A percentile compares a stretch with the other conserved stretches of the same genome.
phyloP scores from a whole-genome alignment of 2,888 invertebrate genomes.

The Himalopsyche japonica region DNA sequence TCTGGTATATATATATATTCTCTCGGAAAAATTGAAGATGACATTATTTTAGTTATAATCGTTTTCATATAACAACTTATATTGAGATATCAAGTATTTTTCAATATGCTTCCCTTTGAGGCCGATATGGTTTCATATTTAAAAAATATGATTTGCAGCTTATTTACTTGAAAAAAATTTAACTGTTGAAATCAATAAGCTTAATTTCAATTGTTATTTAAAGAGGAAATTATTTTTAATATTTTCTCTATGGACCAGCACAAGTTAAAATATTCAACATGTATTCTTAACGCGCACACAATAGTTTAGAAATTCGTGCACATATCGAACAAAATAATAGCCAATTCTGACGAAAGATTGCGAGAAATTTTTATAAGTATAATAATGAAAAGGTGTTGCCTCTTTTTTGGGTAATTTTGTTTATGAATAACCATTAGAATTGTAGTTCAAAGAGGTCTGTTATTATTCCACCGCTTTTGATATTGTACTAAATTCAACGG shows the following conservation, averaged over 20 bases:
- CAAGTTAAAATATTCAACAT: background rate
- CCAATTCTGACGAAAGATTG: constrained; percentile 2
- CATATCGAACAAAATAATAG: background rate
- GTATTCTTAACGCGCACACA: background rate
- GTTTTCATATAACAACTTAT: too few species aligned
- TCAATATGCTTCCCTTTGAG: too few species aligned
- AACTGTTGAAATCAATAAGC: too few species aligned
- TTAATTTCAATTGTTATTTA: too few species aligned
- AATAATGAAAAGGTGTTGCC: constrained; percentile 7
- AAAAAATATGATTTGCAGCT: too few species aligned
- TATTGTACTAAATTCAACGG: background rate
- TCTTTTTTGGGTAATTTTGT: background rate
- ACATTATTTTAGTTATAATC: too few species aligned
- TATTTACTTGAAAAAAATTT: too few species aligned
- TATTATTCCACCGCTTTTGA: background rate
- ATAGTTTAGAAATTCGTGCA: background rate
- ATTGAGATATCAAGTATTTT: too few species aligned
- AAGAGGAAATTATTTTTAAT: too few species aligned
- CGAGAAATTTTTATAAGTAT: background rate
- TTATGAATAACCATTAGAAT: background rate
- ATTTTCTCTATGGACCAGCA: background rate
- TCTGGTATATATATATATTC: too few species aligned
- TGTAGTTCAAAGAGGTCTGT: background rate
- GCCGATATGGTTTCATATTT: too few species aligned
- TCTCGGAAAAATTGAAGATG: too few species aligned